Evolutionary conservation across 1,140 invertebrate genomes (phyloP).

Genomic region (Drosophila ironensis): DNA sequence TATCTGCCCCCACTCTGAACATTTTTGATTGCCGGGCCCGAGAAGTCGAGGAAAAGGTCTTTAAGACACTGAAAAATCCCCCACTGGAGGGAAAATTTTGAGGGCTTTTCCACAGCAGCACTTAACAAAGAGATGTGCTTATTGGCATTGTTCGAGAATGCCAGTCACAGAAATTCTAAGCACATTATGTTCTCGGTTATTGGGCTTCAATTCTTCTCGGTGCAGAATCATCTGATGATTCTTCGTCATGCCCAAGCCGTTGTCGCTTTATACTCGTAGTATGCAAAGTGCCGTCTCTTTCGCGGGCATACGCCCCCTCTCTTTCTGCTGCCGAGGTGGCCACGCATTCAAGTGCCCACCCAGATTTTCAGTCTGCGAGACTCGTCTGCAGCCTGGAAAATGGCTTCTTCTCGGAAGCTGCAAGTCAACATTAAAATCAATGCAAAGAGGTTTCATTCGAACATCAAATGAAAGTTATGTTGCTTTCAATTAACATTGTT

Average conservation of each 20-base stretch:
- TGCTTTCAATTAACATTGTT: no score
- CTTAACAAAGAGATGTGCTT: no score
- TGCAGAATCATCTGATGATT: slow-evolving; percentile 17
- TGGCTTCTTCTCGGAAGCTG: background rate
- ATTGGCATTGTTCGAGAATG: no score
- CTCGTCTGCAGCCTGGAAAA: slow-evolving; percentile 11
- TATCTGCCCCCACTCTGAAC: background rate
- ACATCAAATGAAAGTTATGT: no score
- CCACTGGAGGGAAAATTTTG: no score
- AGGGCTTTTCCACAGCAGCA: no score
- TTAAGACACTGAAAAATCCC: background rate
- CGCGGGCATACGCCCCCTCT: background rate
- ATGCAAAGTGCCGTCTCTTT: slow-evolving; percentile 46
- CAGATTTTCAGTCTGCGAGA: slow-evolving; percentile 49
- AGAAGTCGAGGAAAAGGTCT: slow-evolving; percentile 36
- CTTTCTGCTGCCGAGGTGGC: slow-evolving; percentile 12
- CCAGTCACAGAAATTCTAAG: background rate
- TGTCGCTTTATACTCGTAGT: slow-evolving; percentile 73
- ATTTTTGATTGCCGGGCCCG: slow-evolving; percentile 64
- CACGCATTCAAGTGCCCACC: slow-evolving; percentile 54
- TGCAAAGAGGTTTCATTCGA: no score
- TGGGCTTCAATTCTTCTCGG: background rate
- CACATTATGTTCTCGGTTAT: background rate
- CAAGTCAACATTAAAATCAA: no score
- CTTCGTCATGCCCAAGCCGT: slow-evolving; percentile 56